Conservation (phyloP, 2,113 vertebrate species). For the Hippocampus zosterae region DNA sequence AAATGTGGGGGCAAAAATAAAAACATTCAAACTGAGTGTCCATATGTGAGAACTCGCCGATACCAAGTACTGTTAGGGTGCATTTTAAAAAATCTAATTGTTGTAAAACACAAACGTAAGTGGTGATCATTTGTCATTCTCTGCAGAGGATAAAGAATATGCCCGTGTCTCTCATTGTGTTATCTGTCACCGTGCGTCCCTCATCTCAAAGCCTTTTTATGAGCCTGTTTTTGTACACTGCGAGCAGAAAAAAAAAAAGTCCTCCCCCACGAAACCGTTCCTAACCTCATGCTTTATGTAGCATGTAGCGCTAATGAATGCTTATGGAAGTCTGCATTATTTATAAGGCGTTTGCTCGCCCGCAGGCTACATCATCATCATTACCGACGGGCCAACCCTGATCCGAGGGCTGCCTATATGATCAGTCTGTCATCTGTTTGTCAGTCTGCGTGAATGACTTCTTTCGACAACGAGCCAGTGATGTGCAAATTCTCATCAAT, state of each 20-base stretch:
- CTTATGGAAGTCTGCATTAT: background rate
- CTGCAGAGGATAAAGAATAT: too few relatives aligned
- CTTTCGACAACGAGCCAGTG: background rate
- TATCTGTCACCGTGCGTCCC: too few relatives aligned
- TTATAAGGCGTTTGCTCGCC: background rate
- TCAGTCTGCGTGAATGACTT: background rate
- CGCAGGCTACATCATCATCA: background rate
- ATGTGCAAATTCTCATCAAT: background rate
- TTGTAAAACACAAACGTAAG: too few relatives aligned
- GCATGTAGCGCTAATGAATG: background rate
- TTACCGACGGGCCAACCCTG: background rate
- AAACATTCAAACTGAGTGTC: too few relatives aligned
- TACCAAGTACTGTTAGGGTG: too few relatives aligned
- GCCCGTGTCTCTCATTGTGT: too few relatives aligned
- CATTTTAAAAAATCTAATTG: too few relatives aligned
- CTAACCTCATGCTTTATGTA: background rate
- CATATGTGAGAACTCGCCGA: too few relatives aligned
- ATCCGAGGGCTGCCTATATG: background rate
- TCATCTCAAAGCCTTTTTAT: background rate
- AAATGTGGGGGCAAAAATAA: too few relatives aligned
- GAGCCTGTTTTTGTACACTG: background rate
- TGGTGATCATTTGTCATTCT: too few relatives aligned
- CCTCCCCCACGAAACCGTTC: background rate
- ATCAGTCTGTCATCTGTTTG: background rate
- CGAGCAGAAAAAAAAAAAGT: background rate